A percentile compares a stretch with the other conserved stretches of the same genome.
Evolutionary conservation across 2,888 invertebrate genomes (phyloP).

Genomic region (Dynastes grantii): DNA sequence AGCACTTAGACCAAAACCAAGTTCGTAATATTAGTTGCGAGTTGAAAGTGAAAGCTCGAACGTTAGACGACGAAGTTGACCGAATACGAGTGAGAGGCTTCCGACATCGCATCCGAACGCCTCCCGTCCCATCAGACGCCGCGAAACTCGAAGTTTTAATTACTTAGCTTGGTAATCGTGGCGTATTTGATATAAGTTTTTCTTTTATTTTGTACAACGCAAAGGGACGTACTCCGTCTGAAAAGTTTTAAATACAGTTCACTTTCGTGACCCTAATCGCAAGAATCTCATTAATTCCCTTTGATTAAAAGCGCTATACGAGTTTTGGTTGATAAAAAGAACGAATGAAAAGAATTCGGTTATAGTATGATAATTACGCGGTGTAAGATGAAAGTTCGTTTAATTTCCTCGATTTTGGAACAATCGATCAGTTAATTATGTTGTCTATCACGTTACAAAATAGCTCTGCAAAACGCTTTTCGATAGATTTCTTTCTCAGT

Average conservation of each 20-base stretch:
- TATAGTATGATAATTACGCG: neutral
- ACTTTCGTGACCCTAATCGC: constrained; percentile 27
- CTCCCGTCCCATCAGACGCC: constrained; percentile 5
- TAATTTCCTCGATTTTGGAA: no score
- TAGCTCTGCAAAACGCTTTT: no score
- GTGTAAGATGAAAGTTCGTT: neutral
- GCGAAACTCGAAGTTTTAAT: constrained; percentile 29
- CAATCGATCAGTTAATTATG: no score
- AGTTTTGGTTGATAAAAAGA: constrained; percentile 3
- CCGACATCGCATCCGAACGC: constrained; percentile 3
- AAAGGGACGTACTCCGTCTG: constrained; percentile 15
- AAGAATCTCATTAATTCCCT: constrained; percentile 39
- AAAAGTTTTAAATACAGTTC: constrained; percentile 45
- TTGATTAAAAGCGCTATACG: constrained; percentile 36
- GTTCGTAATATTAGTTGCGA: neutral
- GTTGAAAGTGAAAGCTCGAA: constrained; percentile 21
- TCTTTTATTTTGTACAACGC: constrained; percentile 14
- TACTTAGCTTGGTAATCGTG: neutral
- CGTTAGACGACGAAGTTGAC: constrained; percentile 18
- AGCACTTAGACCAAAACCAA: neutral
- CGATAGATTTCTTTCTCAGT: no score
- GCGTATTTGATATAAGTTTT: constrained; percentile 27
- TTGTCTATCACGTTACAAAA: no score
- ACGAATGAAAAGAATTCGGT: no score
- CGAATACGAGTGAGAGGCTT: constrained; percentile 5